phyloP scores from a whole-genome alignment of 2,888 invertebrate genomes.

The Kryphioiulus occultus region DNA sequence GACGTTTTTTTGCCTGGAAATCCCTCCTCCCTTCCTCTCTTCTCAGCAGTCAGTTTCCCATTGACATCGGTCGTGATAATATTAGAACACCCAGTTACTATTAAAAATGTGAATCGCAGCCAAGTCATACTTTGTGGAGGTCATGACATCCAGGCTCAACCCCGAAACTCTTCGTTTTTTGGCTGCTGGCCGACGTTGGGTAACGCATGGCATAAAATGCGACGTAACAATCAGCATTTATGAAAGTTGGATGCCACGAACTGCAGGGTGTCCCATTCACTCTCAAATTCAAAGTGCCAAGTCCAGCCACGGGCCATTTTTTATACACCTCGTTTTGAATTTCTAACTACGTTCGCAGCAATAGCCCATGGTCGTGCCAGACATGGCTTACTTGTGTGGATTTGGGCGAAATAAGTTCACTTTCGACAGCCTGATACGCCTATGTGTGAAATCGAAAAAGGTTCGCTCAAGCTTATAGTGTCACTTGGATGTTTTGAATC shows the following conservation, averaged over 20 bases:
- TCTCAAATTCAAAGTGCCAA: conserved; percentile 6
- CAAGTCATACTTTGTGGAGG: neutral
- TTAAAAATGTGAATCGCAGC: conserved; percentile 15
- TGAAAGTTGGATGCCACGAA: conserved; percentile 1
- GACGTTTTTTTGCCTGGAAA: neutral
- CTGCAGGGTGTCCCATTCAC: conserved; percentile 23
- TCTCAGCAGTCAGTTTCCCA: neutral
- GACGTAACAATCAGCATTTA: neutral
- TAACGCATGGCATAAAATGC: neutral
- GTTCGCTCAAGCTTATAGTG: neutral
- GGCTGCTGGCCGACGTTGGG: neutral
- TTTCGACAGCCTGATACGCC: neutral
- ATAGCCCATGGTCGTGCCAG: neutral
- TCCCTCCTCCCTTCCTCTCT: neutral
- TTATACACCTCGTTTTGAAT: neutral
- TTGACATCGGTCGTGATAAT: neutral
- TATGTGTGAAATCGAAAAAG: neutral
- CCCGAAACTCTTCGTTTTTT: neutral
- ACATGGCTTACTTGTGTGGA: neutral
- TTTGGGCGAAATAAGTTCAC: neutral
- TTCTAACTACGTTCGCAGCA: neutral
- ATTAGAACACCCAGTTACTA: conserved; percentile 9
- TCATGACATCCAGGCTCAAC: neutral
- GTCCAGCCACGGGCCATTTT: neutral
- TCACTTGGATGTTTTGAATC: neutral